phyloP scores from a whole-genome alignment of 2,113 vertebrate genomes.

The Cranoglanis bouderius region DNA sequence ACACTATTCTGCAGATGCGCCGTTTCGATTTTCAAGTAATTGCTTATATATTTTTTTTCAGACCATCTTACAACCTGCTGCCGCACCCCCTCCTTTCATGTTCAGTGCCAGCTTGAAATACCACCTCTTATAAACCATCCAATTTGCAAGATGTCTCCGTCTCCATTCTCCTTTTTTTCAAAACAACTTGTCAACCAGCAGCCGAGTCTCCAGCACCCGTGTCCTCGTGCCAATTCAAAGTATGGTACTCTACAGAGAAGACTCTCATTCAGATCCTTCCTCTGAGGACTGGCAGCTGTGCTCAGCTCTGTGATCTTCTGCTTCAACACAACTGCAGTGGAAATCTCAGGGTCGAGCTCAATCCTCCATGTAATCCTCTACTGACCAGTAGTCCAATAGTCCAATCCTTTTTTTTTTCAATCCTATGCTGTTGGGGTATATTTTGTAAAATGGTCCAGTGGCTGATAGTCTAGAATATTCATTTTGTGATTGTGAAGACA shows the following conservation, averaged over 20 bases:
- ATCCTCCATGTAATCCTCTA: slow-evolving; percentile 12
- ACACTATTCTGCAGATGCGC: slow-evolving; percentile 26
- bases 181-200: slow-evolving; percentile 39
- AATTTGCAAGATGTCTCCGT: slow-evolving; percentile 42
- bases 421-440: neutral
- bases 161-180: slow-evolving; percentile 34
- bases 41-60: slow-evolving; percentile 29
- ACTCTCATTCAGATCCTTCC: slow-evolving; percentile 31
- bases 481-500: neutral
- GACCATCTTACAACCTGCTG: slow-evolving; percentile 31
- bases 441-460: neutral
- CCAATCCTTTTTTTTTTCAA: neutral
- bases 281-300: slow-evolving; percentile 31
- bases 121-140: slow-evolving; percentile 45
- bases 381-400: neutral
- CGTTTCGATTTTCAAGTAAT: slow-evolving; percentile 44
- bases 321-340: slow-evolving; percentile 13
- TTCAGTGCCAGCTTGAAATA: slow-evolving; percentile 25
- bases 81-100: slow-evolving; percentile 29
- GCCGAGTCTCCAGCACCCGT: slow-evolving; percentile 1
- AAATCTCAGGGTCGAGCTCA: neutral
- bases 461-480: neutral
- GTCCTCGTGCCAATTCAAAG: slow-evolving; percentile 32
- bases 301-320: slow-evolving; percentile 19
- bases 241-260: neutral